phyloP scores from a whole-genome alignment of 2,797 vertebrate species.

The Gouania willdenowi region DNA sequence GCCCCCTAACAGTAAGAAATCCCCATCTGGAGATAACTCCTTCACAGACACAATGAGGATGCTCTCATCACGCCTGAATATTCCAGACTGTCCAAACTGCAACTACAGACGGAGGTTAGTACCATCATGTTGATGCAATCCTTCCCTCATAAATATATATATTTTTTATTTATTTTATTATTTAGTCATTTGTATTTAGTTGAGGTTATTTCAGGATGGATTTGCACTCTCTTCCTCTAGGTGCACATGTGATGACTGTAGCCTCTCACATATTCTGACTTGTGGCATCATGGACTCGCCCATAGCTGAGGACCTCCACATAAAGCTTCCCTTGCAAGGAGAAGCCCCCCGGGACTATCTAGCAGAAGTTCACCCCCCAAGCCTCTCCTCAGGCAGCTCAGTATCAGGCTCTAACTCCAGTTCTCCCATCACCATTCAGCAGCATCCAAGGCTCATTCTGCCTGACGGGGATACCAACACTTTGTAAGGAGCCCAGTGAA shows the following conservation, averaged over 20 bases:
- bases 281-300: conserved; percentile 98
- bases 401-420: conserved; percentile 92
- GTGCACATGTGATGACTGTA: conserved; percentile 98
- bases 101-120: conserved; percentile 92
- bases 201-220: too few relatives aligned
- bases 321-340: conserved; percentile 86
- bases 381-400: conserved; percentile 92
- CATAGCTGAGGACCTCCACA: conserved; percentile 86
- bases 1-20: conserved; percentile 88
- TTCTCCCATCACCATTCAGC: conserved; percentile 90
- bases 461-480: conserved; percentile 81
- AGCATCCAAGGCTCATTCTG: conserved; percentile 86
- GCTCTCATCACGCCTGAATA: conserved; percentile 90
- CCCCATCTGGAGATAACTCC: conserved; percentile 84
- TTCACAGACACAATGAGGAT: conserved; percentile 95
- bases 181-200: background rate
- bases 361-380: conserved; percentile 88
- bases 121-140: too few relatives aligned
- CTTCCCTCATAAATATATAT: too few relatives aligned
- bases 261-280: conserved; percentile 96
- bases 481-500: conserved; percentile 85
- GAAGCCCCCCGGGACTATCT: conserved; percentile 85
- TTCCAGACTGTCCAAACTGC: conserved; percentile 98
- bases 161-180: too few relatives aligned
- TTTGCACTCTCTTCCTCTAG: conserved; percentile 62